Evolutionary conservation across 2,888 invertebrate species (phyloP).

Genomic region (Malachius bipustulatus): DNA sequence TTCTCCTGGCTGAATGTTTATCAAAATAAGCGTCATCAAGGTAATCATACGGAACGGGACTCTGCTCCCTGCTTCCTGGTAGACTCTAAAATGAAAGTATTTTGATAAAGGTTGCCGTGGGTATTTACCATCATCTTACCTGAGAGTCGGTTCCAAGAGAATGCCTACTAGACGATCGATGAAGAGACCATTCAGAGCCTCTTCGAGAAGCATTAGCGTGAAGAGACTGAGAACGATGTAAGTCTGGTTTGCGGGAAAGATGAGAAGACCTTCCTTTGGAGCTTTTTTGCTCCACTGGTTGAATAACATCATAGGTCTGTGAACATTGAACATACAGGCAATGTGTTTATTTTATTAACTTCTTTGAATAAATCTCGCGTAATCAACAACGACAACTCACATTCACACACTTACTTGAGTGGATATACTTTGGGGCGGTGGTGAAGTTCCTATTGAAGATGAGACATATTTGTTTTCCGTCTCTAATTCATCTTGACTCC

Average conservation of each 20-base stretch:
- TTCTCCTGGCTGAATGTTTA: slow-evolving; percentile 18
- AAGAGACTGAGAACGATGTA: slow-evolving; percentile 32
- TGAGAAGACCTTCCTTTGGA: too few species aligned
- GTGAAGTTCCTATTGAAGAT: slow-evolving; percentile 67
- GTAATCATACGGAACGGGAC: slow-evolving; percentile 37
- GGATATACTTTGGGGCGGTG: slow-evolving; percentile 76
- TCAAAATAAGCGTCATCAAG: slow-evolving; percentile 24
- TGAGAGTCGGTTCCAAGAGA: slow-evolving; percentile 56
- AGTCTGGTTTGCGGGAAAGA: too few species aligned
- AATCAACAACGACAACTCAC: too few species aligned
- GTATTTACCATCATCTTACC: slow-evolving; percentile 34
- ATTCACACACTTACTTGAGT: slow-evolving; percentile 61
- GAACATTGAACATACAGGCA: too few species aligned
- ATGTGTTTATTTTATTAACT: too few species aligned
- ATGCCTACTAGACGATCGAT: slow-evolving; percentile 52
- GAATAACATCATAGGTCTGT: slow-evolving; percentile 47
- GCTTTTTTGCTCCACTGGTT: too few species aligned
- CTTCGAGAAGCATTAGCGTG: slow-evolving; percentile 25
- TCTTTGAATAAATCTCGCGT: too few species aligned
- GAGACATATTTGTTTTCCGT: slow-evolving; percentile 21
- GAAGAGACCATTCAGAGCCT: slow-evolving; percentile 36
- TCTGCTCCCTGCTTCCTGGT: slow-evolving; percentile 40
- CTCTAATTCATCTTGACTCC: slow-evolving; percentile 5
- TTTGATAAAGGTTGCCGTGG: background rate
- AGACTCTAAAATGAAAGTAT: slow-evolving; percentile 37